A percentile compares a stretch with the other conserved stretches of the same genome.
phyloP scores from a whole-genome alignment of 2,797 vertebrate genomes.

The Periophthalmus magnuspinnatus region DNA sequence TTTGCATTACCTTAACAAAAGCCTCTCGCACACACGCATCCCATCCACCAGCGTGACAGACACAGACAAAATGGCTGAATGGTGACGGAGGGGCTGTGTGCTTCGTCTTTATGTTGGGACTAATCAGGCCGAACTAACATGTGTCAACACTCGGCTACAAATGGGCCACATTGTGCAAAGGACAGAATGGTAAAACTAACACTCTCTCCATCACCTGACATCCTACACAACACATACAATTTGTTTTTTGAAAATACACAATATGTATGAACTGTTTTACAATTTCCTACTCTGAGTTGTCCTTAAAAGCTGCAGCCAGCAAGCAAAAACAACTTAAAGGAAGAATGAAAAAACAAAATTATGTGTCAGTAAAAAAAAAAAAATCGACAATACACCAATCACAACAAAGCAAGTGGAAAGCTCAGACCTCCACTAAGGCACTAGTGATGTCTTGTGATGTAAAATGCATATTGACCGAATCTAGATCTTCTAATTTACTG shows the following conservation, averaged over 20 bases:
- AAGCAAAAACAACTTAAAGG: background rate
- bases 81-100: slow-evolving; percentile 66
- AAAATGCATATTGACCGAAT: background rate
- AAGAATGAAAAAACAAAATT: background rate
- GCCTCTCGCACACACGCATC: slow-evolving; percentile 56
- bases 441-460: background rate
- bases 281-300: background rate
- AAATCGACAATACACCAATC: background rate
- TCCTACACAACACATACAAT: slow-evolving; percentile 40
- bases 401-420: background rate
- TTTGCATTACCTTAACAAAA: slow-evolving; percentile 75
- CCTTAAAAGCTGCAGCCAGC: background rate
- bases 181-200: slow-evolving; percentile 65
- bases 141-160: slow-evolving; percentile 70
- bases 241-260: background rate
- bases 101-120: slow-evolving; percentile 67
- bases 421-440: background rate
- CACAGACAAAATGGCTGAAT: slow-evolving; percentile 78
- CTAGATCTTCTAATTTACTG: background rate
- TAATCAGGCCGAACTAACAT: slow-evolving; percentile 77
- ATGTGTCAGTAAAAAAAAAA: background rate
- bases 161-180: slow-evolving; percentile 58
- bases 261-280: background rate
- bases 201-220: slow-evolving; percentile 47
- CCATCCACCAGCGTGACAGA: slow-evolving; percentile 65